Evolutionary conservation across 2,888 invertebrate genomes (phyloP), one percentile per base, ranked within the genome.

Genomic region (Cecidostiba fungosa): DNA sequence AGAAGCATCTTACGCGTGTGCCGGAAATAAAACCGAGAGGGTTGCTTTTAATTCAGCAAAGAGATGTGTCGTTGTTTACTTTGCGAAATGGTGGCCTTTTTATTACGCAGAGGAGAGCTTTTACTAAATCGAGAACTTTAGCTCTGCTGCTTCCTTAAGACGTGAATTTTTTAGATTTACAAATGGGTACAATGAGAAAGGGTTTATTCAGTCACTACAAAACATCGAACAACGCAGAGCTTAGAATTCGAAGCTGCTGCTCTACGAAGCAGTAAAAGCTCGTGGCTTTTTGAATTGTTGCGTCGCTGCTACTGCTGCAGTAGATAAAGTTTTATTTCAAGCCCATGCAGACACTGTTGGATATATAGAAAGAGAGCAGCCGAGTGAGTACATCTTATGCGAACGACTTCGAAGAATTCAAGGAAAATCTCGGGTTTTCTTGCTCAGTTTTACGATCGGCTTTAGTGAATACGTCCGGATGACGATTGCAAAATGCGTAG

Each of bases 381-480:
- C 16, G 12, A 16, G 29, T 8, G 12, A 29, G 66, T 23, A 32
- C 69, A 4, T 70, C 36, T 70, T n/a, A 36, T n/a, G 29, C 19
- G 50, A 74, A 74, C 29, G 50, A 74, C 39, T 74, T 8, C 74
- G 16, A 74, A 29, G 74, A 47, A 74, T 74, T 74, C 50, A 26
- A 74, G 50, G 74, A n/a, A 74, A 74, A 74, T 74, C 74, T 74
- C 19, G 19, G 74, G 19, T 26, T 29, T 26, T 29, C 16, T 5
- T 43, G 16, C 19, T 43, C 19, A 19, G 39, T 74, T 74, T 74
- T 50, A 74, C 43, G 43, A 1, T 72, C 47, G 74, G 74, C 16
- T 47, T 29, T 29, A 74, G 43, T 39, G 19, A 43, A 72, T 39
- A 39, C 36, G 3, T 12, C 72, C 12, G 39, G 72, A 36, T 66